These are phyloP conservation scores for Drosophila dunni DNA, from an alignment of 1,140 invertebrate species.

Conservation along the genomic window DNA sequence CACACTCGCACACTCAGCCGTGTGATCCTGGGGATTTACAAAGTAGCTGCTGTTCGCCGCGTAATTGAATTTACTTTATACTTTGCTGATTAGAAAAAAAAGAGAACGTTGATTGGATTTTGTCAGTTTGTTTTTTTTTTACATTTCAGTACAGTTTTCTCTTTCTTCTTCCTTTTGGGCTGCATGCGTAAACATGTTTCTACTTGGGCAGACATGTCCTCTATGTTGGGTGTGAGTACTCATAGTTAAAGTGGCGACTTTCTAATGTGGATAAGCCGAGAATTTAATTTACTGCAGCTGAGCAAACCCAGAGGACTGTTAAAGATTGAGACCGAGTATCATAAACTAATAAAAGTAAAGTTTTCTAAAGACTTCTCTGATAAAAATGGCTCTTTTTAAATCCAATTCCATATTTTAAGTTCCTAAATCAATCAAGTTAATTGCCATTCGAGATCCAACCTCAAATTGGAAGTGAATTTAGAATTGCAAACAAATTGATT, in stretches of 20 bases:
- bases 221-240: background rate
- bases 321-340: too few species aligned
- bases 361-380: background rate
- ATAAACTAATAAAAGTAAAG: too few species aligned
- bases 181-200: slow-evolving; percentile 16
- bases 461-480: slow-evolving; percentile 23
- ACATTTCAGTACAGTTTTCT: background rate
- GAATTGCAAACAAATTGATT: slow-evolving; percentile 18
- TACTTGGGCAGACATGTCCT: slow-evolving; percentile 1
- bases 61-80: slow-evolving; percentile 83
- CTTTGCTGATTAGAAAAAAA: slow-evolving; percentile 76
- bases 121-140: slow-evolving; percentile 31
- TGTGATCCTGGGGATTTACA: slow-evolving; percentile 75
- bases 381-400: background rate
- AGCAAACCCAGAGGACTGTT: too few species aligned
- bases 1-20: slow-evolving; percentile 48
- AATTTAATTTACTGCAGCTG: background rate
- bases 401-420: too few species aligned
- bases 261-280: background rate
- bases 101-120: slow-evolving; percentile 73
- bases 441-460: slow-evolving; percentile 12
- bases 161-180: background rate
- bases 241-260: background rate
- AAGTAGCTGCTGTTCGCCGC: slow-evolving; percentile 72
- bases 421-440: background rate